Conservation (phyloP, 2,797 vertebrate genomes). For the Coregonus suidteri region DNA sequence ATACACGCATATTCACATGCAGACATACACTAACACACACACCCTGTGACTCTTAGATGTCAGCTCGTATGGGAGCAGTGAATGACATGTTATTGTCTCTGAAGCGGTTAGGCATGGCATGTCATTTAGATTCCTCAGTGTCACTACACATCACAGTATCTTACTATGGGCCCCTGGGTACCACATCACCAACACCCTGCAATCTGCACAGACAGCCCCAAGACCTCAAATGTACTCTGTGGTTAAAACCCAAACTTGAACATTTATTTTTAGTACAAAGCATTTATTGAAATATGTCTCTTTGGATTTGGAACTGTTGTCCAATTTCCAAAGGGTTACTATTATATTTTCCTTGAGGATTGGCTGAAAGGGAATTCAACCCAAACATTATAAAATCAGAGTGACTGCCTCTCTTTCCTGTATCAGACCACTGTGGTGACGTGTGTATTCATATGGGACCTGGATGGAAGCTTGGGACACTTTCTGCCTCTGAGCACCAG, state of each 20-base stretch:
- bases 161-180: slow-evolving; percentile 33
- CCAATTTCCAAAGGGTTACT: slow-evolving; percentile 21
- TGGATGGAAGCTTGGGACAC: not conserved
- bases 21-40: slow-evolving; percentile 1
- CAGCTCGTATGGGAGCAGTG: slow-evolving; percentile 29
- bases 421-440: slow-evolving; percentile 35
- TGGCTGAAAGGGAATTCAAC: slow-evolving; percentile 53
- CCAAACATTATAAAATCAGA: slow-evolving; percentile 59
- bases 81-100: slow-evolving; percentile 54
- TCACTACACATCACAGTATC: slow-evolving; percentile 46
- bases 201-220: slow-evolving; percentile 62
- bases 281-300: slow-evolving; percentile 69
- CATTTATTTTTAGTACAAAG: slow-evolving; percentile 72
- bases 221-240: slow-evolving; percentile 73
- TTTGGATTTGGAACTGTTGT: slow-evolving; percentile 52
- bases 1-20: not conserved
- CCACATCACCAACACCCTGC: slow-evolving; percentile 56
- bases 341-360: slow-evolving; percentile 60
- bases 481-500: not conserved
- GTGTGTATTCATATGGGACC: not conserved
- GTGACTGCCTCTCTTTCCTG: slow-evolving; percentile 38
- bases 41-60: not conserved
- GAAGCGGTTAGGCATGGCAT: slow-evolving; percentile 35
- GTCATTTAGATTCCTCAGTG: slow-evolving; percentile 53
- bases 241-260: slow-evolving; percentile 64